These are phyloP conservation scores for Ammodytes dubius DNA, from an alignment of 2,113 vertebrate species.

Conservation along the genomic window DNA sequence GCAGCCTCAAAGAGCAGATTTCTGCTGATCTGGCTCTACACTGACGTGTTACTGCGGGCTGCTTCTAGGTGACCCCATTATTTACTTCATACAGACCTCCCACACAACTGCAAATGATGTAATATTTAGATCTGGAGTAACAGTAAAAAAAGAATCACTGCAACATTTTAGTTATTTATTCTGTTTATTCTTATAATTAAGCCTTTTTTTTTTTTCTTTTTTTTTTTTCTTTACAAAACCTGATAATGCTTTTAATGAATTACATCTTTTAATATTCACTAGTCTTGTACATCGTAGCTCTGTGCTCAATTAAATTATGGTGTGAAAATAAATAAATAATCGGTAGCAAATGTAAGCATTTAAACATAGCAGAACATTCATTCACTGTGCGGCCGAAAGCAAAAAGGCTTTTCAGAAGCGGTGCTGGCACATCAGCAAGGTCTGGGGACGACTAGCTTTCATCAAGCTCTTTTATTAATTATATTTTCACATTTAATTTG, in stretches of 20 bases:
- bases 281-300: constrained; percentile 54
- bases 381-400: constrained; percentile 51
- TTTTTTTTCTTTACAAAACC: constrained; percentile 65
- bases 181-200: constrained; percentile 70
- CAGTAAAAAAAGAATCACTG: neutral
- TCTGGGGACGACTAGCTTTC: constrained; percentile 20
- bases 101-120: neutral
- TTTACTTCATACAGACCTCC: neutral
- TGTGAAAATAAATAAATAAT: constrained; percentile 25
- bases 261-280: constrained; percentile 24
- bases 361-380: constrained; percentile 64
- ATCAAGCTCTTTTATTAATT: neutral
- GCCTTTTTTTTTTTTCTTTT: constrained; percentile 66
- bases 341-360: constrained; percentile 35
- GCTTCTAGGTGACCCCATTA: constrained; percentile 47
- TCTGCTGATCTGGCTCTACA: constrained; percentile 35
- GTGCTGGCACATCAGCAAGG: constrained; percentile 7
- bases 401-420: constrained; percentile 42
- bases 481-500: neutral
- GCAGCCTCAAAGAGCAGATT: constrained; percentile 27
- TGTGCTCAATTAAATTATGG: constrained; percentile 53
- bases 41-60: constrained; percentile 8
- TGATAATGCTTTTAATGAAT: constrained; percentile 41
- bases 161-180: constrained; percentile 36
- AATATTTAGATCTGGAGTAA: constrained; percentile 19